Evolutionary conservation across 92 coral and sea anemone species (phyloP).

Genomic region (Anthopleura xanthogrammica): DNA sequence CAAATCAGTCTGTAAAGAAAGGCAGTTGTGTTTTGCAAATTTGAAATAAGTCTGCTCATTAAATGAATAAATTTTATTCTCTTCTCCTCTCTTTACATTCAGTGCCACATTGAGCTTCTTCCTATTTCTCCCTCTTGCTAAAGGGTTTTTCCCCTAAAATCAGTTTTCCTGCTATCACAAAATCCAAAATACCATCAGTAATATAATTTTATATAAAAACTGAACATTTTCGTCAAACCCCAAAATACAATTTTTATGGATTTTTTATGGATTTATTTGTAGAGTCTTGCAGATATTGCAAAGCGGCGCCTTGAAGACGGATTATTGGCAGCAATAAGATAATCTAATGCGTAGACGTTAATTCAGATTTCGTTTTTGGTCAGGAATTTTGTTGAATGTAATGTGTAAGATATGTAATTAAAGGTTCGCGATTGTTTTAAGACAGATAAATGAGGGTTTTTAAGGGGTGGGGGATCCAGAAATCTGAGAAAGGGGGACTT

Average conservation of each 20-base stretch:
- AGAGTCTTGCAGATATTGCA: conserved; percentile 89
- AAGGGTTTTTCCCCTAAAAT: too few relatives aligned
- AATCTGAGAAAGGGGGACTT: too few relatives aligned
- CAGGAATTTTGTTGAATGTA: background rate
- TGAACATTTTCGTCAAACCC: too few relatives aligned
- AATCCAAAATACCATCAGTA: too few relatives aligned
- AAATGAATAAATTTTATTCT: too few relatives aligned
- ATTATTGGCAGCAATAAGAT: conserved; percentile 79
- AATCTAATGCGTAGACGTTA: background rate
- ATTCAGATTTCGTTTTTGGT: background rate
- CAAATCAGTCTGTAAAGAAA: too few relatives aligned
- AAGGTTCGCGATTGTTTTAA: background rate
- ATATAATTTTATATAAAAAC: too few relatives aligned
- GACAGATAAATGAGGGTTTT: background rate
- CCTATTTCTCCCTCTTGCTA: too few relatives aligned
- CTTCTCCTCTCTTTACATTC: background rate
- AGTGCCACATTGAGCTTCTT: too few relatives aligned
- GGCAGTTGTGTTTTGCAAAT: too few relatives aligned
- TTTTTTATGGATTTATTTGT: conserved; percentile 6
- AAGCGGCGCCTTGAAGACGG: conserved; percentile 83
- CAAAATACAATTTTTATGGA: background rate
- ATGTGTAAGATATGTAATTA: background rate
- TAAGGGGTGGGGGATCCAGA: too few relatives aligned
- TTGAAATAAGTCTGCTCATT: too few relatives aligned
- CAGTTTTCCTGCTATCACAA: background rate